Base-by-base conservation (phyloP, 1,140 invertebrate genomes). In the Drosophila teissieri region DNA sequence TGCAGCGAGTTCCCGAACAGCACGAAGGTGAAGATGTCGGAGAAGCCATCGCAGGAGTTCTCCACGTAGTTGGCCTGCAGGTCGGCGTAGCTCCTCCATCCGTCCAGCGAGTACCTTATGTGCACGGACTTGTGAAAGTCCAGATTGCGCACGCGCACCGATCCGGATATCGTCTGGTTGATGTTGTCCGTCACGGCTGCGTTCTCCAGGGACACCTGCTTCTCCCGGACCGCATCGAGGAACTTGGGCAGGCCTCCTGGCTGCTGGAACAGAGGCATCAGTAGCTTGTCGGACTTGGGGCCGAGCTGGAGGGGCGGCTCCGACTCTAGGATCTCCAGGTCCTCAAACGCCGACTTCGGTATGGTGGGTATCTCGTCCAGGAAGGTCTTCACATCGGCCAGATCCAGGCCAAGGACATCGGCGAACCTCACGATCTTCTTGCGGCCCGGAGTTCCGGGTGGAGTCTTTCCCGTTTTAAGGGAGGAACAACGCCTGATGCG, bases 391-490 rank as follows among this genome's bases (percentile, higher is more conserved):
- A 99, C 96, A 82, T 97, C 97, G 11, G 97, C 97, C 67, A 99
- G 93, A 93, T 99, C 98, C 7, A 99, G 93, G 0, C 98, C 98
- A 34, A 99, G 93, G 1, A 97, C 97, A 90, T 99, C 98, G 0
- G 98, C 98, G 92, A 99, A 99, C 15, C 98, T 94, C 1, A 99
- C 98, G 37, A 98, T 98, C 93, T 99, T 99, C 92, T 98, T 99
- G 1, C 96, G 93, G 3, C 96, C 95, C 0, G 97, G 97, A 10
- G 97, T 97, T 2, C 96, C 96, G 0, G 97, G 97, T 19, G 97
- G 97, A 0, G 97, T 98, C 93, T 98, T 98, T 0, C 96, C 96
- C 0, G 96, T 96, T 93, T 98, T 98, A 14, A 99, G 92, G 0
- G 97, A 98, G 0, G 97, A 97, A 90, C 96, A 96, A 53, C 97